These are phyloP conservation scores for Rallus crepitans DNA, from an alignment of 2,797 vertebrate genomes.

Conservation along the genomic window DNA sequence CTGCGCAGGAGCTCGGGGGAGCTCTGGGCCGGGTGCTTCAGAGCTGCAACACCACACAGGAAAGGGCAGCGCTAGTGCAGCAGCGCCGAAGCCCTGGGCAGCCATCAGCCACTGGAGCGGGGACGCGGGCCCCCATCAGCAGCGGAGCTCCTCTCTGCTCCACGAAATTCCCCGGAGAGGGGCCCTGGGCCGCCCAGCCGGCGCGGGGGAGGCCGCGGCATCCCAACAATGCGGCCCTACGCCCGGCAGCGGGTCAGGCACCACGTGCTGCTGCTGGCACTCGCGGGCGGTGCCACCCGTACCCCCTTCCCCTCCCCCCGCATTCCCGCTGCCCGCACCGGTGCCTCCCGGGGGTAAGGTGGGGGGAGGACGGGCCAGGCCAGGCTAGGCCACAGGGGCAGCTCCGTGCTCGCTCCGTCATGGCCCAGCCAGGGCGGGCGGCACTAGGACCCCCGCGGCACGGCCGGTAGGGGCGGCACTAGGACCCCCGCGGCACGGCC, in stretches of 20 bases:
- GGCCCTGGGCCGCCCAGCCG: background rate
- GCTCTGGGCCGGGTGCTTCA: background rate
- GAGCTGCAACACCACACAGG: fast-evolving
- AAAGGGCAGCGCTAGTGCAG: background rate
- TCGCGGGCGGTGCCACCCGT: background rate
- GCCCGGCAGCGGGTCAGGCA: background rate
- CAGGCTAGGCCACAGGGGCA: background rate
- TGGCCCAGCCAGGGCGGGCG: background rate
- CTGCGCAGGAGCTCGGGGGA: background rate
- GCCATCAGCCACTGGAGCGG: fast-evolving
- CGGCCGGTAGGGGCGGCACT: background rate
- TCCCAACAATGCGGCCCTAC: background rate
- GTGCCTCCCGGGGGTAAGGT: background rate
- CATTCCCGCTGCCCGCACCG: background rate
- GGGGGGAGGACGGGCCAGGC: background rate
- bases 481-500: background rate
- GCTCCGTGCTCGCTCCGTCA: background rate
- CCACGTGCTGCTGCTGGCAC: background rate
- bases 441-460: background rate
- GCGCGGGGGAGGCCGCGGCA: background rate
- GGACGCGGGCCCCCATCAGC: background rate
- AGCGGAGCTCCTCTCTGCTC: too few species aligned
- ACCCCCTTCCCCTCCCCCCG: too few species aligned
- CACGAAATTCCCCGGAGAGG: background rate
- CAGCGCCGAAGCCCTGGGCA: background rate